Percentiles rank a stretch among this genome's conserved stretches.
These are phyloP conservation scores for Carollia perspicillata DNA, from an alignment of 2,113 vertebrate species.

Conservation along the genomic window DNA sequence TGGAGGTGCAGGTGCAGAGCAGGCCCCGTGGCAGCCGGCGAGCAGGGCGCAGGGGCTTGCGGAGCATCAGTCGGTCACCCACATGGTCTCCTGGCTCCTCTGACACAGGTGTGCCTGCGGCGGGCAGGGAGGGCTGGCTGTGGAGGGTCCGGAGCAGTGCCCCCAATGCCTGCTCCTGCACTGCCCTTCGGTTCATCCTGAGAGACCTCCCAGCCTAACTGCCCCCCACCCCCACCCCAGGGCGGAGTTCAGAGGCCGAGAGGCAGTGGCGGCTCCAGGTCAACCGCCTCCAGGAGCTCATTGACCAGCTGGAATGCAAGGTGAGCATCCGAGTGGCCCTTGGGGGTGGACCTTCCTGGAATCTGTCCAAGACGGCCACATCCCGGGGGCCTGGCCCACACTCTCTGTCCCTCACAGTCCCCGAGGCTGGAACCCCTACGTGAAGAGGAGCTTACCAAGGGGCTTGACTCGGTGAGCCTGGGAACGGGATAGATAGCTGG, in stretches of 20 bases:
- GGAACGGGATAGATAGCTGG: background rate
- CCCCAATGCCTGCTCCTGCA: background rate
- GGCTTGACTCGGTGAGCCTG: slow-evolving; percentile 86
- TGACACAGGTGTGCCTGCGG: slow-evolving; percentile 83
- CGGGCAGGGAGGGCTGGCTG: slow-evolving; percentile 62
- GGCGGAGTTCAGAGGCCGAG: slow-evolving; percentile 83
- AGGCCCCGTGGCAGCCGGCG: slow-evolving; percentile 75
- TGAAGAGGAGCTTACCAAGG: slow-evolving; percentile 84
- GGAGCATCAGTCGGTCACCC: slow-evolving; percentile 85
- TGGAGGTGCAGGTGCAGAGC: slow-evolving; percentile 31
- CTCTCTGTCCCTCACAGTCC: slow-evolving; percentile 76
- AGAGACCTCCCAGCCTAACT: background rate
- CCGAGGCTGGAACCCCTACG: slow-evolving; percentile 91
- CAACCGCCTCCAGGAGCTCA: slow-evolving; percentile 92
- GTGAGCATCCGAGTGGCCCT: slow-evolving; percentile 72
- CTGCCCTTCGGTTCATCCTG: background rate
- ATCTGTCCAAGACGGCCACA: background rate
- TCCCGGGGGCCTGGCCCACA: background rate
- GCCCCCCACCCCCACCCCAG: slow-evolving; percentile 71
- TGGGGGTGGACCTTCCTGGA: background rate
- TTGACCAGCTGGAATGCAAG: slow-evolving; percentile 95
- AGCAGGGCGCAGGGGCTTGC: slow-evolving; percentile 87
- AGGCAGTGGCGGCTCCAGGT: slow-evolving; percentile 93
- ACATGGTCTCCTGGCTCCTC: slow-evolving; percentile 84
- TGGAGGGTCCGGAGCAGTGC: background rate